Percentiles rank a stretch among this genome's conserved stretches.
These are phyloP conservation scores for Bombus ignitus DNA, from an alignment of 1,140 invertebrate species.

Conservation along the genomic window DNA sequence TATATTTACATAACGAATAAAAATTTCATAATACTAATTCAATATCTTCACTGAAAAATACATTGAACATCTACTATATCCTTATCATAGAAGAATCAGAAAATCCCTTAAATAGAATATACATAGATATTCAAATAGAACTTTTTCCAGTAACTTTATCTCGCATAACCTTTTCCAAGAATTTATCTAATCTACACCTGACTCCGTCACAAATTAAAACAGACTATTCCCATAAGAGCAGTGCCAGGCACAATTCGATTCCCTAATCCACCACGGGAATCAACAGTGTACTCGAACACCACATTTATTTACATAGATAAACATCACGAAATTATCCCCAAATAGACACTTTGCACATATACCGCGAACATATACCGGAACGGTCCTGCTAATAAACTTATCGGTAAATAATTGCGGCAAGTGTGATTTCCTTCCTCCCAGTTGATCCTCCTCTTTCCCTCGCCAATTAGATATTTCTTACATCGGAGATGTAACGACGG, in stretches of 20 bases:
- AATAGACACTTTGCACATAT: not conserved
- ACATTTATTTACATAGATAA: conserved; percentile 15
- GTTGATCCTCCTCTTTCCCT: fast-evolving
- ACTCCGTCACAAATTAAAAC: not conserved
- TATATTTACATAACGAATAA: not conserved
- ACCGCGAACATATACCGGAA: not conserved
- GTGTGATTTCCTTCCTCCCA: not conserved
- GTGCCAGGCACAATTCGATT: not conserved
- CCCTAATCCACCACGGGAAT: not conserved
- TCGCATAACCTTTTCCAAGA: too few relatives aligned
- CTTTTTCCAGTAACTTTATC: too few relatives aligned
- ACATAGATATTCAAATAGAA: too few relatives aligned
- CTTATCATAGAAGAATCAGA: too few relatives aligned
- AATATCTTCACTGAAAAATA: too few relatives aligned
- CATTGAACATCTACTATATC: too few relatives aligned
- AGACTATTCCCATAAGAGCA: not conserved
- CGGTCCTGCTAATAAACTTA: not conserved
- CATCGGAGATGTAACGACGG: not conserved
- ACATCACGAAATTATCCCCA: not conserved
- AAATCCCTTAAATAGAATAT: too few relatives aligned
- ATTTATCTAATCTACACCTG: not conserved
- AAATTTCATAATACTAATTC: too few relatives aligned
- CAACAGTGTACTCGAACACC: not conserved
- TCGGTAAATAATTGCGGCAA: not conserved
- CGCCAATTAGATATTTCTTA: not conserved